phyloP scores from a whole-genome alignment of 1,140 invertebrate species.

The Halesus radiatus region DNA sequence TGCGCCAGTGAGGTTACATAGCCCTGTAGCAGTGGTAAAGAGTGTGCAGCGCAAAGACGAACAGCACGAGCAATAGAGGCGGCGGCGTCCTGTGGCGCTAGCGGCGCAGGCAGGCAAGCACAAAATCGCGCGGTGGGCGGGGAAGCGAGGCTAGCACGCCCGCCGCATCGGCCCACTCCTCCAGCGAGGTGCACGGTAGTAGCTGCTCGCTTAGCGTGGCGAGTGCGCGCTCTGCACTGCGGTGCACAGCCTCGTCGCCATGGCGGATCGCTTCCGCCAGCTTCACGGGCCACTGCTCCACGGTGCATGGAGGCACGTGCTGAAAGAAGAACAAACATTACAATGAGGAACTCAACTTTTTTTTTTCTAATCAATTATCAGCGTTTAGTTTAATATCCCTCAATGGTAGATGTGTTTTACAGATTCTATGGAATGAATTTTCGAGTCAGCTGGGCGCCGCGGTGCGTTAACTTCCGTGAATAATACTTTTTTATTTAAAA shows the following conservation, averaged over 20 bases:
- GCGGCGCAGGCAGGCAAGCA: neutral
- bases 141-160: constrained; percentile 63
- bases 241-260: constrained; percentile 91
- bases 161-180: constrained; percentile 92
- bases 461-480: too few species aligned
- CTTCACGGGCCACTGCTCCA: constrained; percentile 88
- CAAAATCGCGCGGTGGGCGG: neutral
- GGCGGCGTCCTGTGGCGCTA: constrained; percentile 9
- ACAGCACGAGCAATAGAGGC: neutral
- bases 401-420: too few species aligned
- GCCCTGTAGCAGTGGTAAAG: too few species aligned
- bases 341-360: too few species aligned
- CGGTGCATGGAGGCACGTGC: constrained; percentile 76
- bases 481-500: too few species aligned
- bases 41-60: constrained; percentile 3
- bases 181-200: constrained; percentile 89
- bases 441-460: too few species aligned
- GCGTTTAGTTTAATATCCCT: too few species aligned
- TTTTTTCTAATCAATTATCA: too few species aligned
- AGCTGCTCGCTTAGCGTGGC: constrained; percentile 89
- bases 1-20: too few species aligned
- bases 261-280: constrained; percentile 94
- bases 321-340: neutral
- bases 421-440: too few species aligned
- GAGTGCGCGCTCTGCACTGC: constrained; percentile 88